These are phyloP conservation scores for Macrosoma leucophasiata DNA, from an alignment of 2,888 invertebrate genomes.

Conservation along the genomic window DNA sequence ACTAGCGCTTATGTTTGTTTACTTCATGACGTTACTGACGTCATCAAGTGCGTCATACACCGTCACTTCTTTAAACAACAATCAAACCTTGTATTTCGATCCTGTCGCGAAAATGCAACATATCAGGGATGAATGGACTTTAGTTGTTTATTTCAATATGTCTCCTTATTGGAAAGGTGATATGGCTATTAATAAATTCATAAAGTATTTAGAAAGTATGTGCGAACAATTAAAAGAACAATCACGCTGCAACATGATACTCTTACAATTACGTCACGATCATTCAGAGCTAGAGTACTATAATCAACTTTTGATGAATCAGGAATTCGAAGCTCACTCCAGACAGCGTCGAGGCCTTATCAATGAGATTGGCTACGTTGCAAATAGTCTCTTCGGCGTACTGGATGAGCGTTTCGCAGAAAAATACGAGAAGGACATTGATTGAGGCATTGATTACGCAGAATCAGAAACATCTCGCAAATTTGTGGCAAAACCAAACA, in stretches of 20 bases:
- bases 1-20: background rate
- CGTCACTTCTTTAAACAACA: background rate
- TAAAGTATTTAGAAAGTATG: constrained; percentile 3
- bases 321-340: constrained; percentile 3
- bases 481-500: constrained; percentile 14
- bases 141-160: constrained; percentile 9
- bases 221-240: constrained; percentile 4
- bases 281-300: constrained; percentile 10
- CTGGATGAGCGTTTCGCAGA: constrained; percentile 8
- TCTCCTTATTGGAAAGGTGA: constrained; percentile 5
- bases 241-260: constrained; percentile 7
- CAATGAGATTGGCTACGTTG: constrained; percentile 13
- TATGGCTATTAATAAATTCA: background rate
- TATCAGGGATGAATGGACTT: constrained; percentile 7
- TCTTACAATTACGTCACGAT: constrained; percentile 7
- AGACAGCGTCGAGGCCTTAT: constrained; percentile 14
- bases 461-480: constrained; percentile 11
- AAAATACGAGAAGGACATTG: constrained; percentile 5
- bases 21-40: constrained; percentile 1
- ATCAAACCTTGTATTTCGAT: constrained; percentile 10
- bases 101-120: constrained; percentile 3
- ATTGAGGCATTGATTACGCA: constrained; percentile 4
- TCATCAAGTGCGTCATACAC: background rate
- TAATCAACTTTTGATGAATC: constrained; percentile 10
- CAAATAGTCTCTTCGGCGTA: constrained; percentile 10